Percentiles rank a stretch among this genome's conserved stretches.
These are phyloP conservation scores for Enteromius afrohamiltoni DNA, from an alignment of 2,797 vertebrate species.

Conservation along the genomic window DNA sequence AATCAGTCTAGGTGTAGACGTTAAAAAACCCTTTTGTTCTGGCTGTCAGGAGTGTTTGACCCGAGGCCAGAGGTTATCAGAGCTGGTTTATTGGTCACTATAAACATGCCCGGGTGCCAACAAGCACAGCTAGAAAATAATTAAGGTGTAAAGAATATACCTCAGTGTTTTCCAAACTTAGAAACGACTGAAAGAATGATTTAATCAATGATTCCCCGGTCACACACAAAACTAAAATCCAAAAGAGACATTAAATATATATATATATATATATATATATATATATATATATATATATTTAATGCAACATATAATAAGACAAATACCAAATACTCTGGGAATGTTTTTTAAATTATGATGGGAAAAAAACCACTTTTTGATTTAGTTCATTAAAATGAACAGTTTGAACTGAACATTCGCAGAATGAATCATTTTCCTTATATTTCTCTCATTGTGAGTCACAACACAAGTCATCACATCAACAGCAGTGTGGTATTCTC, in stretches of 20 bases:
- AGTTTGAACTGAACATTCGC: background rate
- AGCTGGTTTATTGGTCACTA: constrained; percentile 1
- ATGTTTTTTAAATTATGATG: background rate
- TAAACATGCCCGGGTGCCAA: background rate
- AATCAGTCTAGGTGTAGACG: no score
- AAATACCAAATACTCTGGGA: no score
- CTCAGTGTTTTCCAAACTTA: background rate
- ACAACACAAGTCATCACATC: background rate
- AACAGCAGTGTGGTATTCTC: background rate
- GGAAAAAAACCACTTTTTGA: background rate
- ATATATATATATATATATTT: background rate
- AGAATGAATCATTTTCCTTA: background rate
- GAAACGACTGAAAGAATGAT: no score
- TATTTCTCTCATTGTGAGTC: background rate
- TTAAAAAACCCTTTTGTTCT: background rate
- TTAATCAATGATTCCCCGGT: background rate
- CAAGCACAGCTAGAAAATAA: background rate
- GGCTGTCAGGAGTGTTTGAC: constrained; percentile 9
- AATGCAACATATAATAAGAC: no score
- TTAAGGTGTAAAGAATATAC: background rate
- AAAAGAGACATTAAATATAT: background rate
- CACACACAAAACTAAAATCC: background rate
- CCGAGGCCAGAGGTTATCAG: constrained; percentile 18
- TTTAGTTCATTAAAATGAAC: background rate
- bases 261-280: no score